These are phyloP conservation scores for Mesocricetus auratus DNA, from an alignment of 2,113 vertebrate species.

Conservation along the genomic window DNA sequence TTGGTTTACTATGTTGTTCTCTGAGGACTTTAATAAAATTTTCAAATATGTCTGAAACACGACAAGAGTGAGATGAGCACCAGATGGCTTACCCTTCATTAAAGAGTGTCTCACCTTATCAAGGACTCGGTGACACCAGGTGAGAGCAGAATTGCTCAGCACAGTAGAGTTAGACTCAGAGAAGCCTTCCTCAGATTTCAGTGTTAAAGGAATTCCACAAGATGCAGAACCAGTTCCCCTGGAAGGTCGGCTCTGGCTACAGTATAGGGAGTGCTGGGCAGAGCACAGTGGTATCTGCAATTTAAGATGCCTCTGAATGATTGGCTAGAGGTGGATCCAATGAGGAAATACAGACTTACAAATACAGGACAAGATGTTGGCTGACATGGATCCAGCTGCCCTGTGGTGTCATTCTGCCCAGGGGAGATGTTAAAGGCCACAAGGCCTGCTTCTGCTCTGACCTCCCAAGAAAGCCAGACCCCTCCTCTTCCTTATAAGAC, in stretches of 20 bases:
- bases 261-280: not conserved
- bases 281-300: not conserved
- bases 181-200: not conserved
- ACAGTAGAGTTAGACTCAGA: not conserved
- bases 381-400: too few relatives aligned
- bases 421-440: too few relatives aligned
- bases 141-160: not conserved
- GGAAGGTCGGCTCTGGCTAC: not conserved
- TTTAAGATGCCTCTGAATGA: not conserved
- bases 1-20: slow-evolving; percentile 43
- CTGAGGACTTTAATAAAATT: not conserved
- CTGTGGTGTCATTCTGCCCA: too few relatives aligned
- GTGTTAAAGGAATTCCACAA: slow-evolving; percentile 8
- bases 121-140: not conserved
- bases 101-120: slow-evolving; percentile 3
- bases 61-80: slow-evolving; percentile 17
- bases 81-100: not conserved
- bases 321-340: not conserved
- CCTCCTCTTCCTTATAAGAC: too few relatives aligned
- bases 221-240: not conserved
- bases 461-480: too few relatives aligned
- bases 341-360: not conserved
- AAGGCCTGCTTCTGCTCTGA: too few relatives aligned
- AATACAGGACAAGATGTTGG: too few relatives aligned
- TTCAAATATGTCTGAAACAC: slow-evolving; percentile 21